Evolutionary conservation across 2,888 invertebrate genomes (phyloP), one percentile per base, ranked within the genome.

Genomic region (Diloba caeruleocephala): DNA sequence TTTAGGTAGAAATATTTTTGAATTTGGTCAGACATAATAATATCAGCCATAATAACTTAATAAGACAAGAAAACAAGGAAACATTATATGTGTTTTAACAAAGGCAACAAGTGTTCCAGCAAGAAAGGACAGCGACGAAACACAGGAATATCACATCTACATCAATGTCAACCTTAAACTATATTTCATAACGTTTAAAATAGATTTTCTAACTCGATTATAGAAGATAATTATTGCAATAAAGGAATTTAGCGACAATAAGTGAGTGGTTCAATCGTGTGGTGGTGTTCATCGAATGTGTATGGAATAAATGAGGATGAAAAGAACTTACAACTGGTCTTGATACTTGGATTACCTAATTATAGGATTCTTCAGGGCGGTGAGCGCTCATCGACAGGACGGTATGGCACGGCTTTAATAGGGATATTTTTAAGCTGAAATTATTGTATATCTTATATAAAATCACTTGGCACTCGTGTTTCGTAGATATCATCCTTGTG

Each of bases 141-240:
- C 15, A 4, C 0, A 0, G 3, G n/a, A 10, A 37, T 21, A 17
- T 3, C 7, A 12, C 7, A 29, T 15, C 7, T 15, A 14, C 28
- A 34, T 4, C 8, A 43, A 52, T 23, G n/a, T 34, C 21, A 38
- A 29, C 31, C 25, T 28, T 62, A 41, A 17, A 0, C 4, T 1
- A 0, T 0, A 3, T 0, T 0, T 0, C 0, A 1, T 54, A 46
- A 44, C 29, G 34, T 44, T 26, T 3, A 31, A 25, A 61, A 23
- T 46, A 9, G 10, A 7, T 46, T 9, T 9, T 3, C 4, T 6
- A 7, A 10, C 14, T 14, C 32, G 36, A 57, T 37, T 25, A 12
- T 10, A 32, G 28, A 48, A 53, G 60, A 59, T 63, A 46, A 42
- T 55, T 5, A 23, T 14, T 53, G 61, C 67, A 65, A 69, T 64